Conservation (phyloP, 2,888 invertebrate species). For the Spatulosminthurus flaviceps region DNA sequence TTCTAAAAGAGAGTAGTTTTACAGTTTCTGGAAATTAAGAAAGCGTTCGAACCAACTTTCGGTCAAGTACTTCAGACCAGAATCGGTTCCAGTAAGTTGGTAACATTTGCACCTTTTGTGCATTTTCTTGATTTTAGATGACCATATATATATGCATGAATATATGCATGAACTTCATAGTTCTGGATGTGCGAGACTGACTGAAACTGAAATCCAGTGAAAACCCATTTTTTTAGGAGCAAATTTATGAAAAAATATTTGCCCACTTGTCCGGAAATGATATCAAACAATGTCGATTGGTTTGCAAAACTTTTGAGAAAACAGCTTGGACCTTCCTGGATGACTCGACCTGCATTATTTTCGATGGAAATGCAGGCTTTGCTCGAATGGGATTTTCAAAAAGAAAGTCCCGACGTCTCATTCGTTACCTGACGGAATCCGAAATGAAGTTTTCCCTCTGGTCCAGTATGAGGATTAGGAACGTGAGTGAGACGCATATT, state of each 20-base stretch:
- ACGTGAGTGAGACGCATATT: conserved; percentile 11
- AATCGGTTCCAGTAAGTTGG: too few relatives aligned
- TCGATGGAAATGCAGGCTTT: conserved; percentile 27
- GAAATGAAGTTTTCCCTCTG: conserved; percentile 45
- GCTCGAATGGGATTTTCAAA: conserved; percentile 16
- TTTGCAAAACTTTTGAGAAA: conserved; percentile 47
- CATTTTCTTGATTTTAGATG: too few relatives aligned
- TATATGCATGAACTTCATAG: too few relatives aligned
- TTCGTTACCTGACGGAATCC: conserved; percentile 35
- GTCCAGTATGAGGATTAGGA: conserved; percentile 42
- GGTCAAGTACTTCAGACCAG: too few relatives aligned
- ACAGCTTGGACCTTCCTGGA: background rate
- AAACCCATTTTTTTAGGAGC: background rate
- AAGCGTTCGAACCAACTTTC: too few relatives aligned
- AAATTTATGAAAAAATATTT: conserved; percentile 54
- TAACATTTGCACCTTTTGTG: too few relatives aligned
- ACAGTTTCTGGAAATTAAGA: too few relatives aligned
- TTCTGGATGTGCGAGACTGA: too few relatives aligned
- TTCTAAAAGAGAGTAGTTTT: too few relatives aligned
- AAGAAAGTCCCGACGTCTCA: conserved; percentile 22
- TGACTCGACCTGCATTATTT: conserved; percentile 39
- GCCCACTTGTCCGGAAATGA: conserved; percentile 32
- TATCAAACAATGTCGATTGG: conserved; percentile 44
- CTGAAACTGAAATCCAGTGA: too few relatives aligned
- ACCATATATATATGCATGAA: too few relatives aligned